Percentiles rank a stretch among this genome's conserved stretches.
Conservation (phyloP, 2,888 invertebrate genomes). For the Lutraria lutraria region DNA sequence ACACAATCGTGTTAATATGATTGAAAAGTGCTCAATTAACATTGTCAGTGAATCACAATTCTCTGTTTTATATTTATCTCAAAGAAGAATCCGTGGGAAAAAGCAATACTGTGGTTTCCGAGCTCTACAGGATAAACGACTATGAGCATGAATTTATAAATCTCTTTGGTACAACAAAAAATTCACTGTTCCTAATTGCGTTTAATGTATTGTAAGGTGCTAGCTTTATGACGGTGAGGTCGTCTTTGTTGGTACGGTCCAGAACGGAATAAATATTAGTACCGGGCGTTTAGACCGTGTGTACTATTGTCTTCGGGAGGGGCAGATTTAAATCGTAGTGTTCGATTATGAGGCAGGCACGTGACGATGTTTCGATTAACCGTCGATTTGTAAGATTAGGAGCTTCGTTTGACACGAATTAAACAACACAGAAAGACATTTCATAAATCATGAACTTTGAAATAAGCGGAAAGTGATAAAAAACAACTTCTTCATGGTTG, state of each 20-base stretch:
- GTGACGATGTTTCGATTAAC: constrained; percentile 38
- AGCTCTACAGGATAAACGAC: not conserved
- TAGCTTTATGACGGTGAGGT: constrained; percentile 33
- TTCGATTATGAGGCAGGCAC: not conserved
- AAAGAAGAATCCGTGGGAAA: constrained; percentile 39
- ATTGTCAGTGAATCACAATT: not conserved
- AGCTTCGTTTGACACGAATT: constrained; percentile 32
- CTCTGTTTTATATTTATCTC: constrained; percentile 29
- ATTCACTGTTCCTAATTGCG: constrained; percentile 17
- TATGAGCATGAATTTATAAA: constrained; percentile 26
- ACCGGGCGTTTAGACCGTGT: constrained; percentile 4
- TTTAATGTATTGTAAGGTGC: constrained; percentile 40
- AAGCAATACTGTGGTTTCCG: not conserved
- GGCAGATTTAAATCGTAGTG: constrained; percentile 3
- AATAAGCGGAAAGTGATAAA: constrained; percentile 29
- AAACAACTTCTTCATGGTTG: not conserved
- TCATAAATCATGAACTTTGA: constrained; percentile 31
- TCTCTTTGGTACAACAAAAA: constrained; percentile 45
- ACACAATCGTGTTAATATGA: constrained; percentile 8
- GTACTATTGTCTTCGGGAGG: constrained; percentile 27
- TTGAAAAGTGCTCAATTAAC: constrained; percentile 20
- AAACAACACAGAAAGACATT: constrained; percentile 23
- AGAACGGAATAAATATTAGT: constrained; percentile 16
- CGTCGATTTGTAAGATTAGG: constrained; percentile 38
- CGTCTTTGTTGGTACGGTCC: constrained; percentile 16